Evolutionary conservation across 2,113 vertebrate genomes (phyloP), one percentile per base, ranked within the genome.

Genomic region (Chaetodon auriga): DNA sequence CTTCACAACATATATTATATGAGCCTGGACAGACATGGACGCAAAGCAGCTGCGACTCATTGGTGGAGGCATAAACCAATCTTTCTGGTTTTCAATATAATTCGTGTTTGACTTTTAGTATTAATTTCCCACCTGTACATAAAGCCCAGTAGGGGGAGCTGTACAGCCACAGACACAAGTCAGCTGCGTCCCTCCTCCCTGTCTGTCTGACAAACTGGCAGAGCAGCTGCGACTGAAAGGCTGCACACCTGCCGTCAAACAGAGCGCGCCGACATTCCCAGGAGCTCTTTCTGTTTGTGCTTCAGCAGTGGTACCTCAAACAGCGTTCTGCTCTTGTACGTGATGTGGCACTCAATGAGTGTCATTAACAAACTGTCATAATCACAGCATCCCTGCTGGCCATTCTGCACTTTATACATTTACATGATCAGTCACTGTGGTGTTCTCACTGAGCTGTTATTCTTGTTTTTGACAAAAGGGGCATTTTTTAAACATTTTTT

Each of bases 121-220:
- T 2, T 30, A 30, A 23, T 62, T 64, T 49, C 14, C 8, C 15
- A 62, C n/a, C 61, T 55, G 38, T 10, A 7, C 6, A 15, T 49
- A 16, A 46, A 3, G 2, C 1, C 88, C 93, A 90, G 73, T 57
- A 91, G 83, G 69, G 75, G 92, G 92, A n/a, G 86, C 80, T 64
- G 75, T 21, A 38, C 6, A 5, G 5, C 60, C 43, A 13, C 76
- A 74, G 36, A 75, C 13, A 15, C 13, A 2, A 54, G 19, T 78
- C 46, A 76, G 68, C 49, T 57, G 35, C 11, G 58, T 66, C 54
- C 13, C 8, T 48, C 49, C 14, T 43, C 57, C 0, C 9, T 75
- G 18, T 71, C 18, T n/a, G 60, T 41, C 7, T 35, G 73, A 63
- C 61, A 51, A 65, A 54, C 38, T 53, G 23, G 23, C 35, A 23